These are phyloP conservation scores for Formicarius rufipectus DNA, from an alignment of 2,113 vertebrate genomes.

Conservation along the genomic window DNA sequence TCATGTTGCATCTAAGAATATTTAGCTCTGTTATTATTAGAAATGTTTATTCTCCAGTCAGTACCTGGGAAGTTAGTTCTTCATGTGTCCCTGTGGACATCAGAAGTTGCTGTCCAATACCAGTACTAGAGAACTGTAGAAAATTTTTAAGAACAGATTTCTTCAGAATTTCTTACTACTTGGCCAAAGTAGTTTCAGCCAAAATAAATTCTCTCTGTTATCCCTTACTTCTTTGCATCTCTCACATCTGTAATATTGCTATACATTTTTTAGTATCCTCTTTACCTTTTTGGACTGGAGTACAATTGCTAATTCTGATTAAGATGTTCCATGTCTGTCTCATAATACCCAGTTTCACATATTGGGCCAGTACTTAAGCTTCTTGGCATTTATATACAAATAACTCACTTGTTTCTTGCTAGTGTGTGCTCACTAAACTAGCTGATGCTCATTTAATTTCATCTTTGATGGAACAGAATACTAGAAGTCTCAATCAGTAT, in stretches of 20 bases:
- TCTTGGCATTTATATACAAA: background rate
- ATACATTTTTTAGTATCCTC: background rate
- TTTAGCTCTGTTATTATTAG: slow-evolving; percentile 10
- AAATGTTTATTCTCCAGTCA: background rate
- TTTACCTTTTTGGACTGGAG: background rate
- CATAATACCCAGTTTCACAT: background rate
- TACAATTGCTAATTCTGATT: background rate
- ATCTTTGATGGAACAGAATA: background rate
- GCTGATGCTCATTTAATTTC: background rate
- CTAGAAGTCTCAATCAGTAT: background rate
- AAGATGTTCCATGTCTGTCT: background rate
- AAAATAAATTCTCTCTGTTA: background rate
- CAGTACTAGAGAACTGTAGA: background rate
- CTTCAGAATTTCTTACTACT: background rate
- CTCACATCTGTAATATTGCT: background rate
- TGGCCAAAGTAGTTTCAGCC: background rate
- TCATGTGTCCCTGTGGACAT: background rate
- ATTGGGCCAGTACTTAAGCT: background rate
- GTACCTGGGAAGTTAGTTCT: background rate
- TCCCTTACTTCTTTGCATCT: background rate
- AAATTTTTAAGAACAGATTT: background rate
- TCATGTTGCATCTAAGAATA: background rate
- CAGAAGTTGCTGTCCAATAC: background rate
- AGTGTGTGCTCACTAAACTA: background rate
- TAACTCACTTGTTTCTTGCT: background rate